Conservation (phyloP, 1,140 invertebrate species). For the Gonatopus flavifemur region DNA sequence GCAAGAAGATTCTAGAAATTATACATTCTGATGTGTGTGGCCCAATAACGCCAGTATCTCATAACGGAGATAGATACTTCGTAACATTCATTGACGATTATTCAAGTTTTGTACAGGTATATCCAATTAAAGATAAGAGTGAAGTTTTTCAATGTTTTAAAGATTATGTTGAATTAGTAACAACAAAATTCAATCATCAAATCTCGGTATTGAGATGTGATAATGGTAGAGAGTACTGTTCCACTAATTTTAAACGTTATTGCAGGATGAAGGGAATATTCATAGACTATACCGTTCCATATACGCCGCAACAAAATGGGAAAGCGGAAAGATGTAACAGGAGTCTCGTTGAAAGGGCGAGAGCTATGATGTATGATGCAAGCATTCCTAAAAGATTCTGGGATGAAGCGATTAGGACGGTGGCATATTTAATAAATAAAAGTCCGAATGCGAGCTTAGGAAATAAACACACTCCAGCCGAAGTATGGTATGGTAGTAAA, state of each 20-base stretch:
- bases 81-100: too few relatives aligned
- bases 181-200: too few relatives aligned
- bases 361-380: background rate
- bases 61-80: too few relatives aligned
- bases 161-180: too few relatives aligned
- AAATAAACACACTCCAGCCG: background rate
- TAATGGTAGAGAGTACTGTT: slow-evolving; percentile 1
- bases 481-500: background rate
- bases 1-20: too few relatives aligned
- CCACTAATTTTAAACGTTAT: slow-evolving; percentile 1
- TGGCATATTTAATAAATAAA: background rate
- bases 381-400: background rate
- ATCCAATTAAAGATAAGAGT: too few relatives aligned
- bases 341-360: background rate
- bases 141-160: too few relatives aligned
- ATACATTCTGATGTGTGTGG: background rate
- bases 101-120: too few relatives aligned
- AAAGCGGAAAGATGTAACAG: background rate
- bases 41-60: too few relatives aligned
- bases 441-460: background rate
- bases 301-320: slow-evolving; percentile 4
- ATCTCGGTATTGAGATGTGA: slow-evolving; percentile 2
- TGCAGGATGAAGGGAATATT: background rate
- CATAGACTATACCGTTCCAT: background rate
- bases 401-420: background rate